A percentile compares a stretch with the other conserved stretches of the same genome.
Evolutionary conservation across 2,888 invertebrate species (phyloP).

Genomic region (Epistrophe grossulariae): DNA sequence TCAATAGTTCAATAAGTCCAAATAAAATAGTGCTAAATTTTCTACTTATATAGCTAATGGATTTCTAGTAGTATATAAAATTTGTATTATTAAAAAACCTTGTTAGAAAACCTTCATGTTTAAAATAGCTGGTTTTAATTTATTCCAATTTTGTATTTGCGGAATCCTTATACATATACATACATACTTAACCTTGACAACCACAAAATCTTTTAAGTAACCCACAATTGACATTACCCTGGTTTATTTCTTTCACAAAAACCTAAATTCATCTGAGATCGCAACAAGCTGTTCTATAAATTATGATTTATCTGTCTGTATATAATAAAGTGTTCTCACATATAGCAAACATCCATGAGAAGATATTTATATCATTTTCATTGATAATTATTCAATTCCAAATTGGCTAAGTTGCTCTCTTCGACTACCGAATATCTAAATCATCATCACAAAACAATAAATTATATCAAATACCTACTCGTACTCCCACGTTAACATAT

Average conservation of each 20-base stretch:
- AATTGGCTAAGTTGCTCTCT: background rate
- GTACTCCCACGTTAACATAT: slow-evolving; percentile 22
- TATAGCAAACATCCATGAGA: background rate
- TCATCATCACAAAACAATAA: slow-evolving; percentile 56
- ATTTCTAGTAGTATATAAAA: too few relatives aligned
- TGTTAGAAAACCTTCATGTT: too few relatives aligned
- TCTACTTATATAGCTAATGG: too few relatives aligned
- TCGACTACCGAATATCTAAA: slow-evolving; percentile 26
- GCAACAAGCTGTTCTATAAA: background rate
- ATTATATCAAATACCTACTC: slow-evolving; percentile 56
- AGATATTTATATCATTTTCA: background rate
- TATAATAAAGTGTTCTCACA: background rate
- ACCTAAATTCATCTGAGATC: background rate
- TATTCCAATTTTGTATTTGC: too few relatives aligned
- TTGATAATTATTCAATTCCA: slow-evolving; percentile 24
- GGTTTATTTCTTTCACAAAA: background rate
- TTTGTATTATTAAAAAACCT: too few relatives aligned
- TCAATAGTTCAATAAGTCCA: too few relatives aligned
- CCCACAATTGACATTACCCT: background rate
- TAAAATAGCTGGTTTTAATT: too few relatives aligned
- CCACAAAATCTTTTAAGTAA: too few relatives aligned
- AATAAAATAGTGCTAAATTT: too few relatives aligned
- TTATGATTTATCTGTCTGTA: background rate
- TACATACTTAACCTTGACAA: too few relatives aligned
- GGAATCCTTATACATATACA: too few relatives aligned